Conservation (phyloP, 2,797 vertebrate genomes). For the Pelochelys cantorii region DNA sequence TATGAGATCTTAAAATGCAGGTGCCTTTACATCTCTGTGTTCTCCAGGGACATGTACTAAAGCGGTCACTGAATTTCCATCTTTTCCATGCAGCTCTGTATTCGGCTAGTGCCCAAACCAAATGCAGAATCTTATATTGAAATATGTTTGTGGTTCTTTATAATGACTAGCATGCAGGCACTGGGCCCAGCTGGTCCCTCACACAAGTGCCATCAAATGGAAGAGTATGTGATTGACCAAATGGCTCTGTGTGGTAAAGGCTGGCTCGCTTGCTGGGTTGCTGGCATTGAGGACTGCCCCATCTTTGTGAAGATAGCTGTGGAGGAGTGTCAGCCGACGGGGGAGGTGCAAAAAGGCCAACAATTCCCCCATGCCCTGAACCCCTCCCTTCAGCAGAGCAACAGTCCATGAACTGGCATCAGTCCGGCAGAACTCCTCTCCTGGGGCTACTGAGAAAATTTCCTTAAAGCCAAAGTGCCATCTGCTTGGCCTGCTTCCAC, state of each 20-base stretch:
- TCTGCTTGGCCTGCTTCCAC: neutral
- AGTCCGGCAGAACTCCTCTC: neutral
- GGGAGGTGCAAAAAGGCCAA: neutral
- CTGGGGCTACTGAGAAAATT: neutral
- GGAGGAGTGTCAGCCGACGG: neutral
- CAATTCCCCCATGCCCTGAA: accelerated
- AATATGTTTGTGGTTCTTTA: neutral
- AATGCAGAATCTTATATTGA: neutral
- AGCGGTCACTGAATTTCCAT: neutral
- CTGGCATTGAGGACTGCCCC: neutral
- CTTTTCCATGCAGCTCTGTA: neutral
- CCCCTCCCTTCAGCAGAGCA: neutral
- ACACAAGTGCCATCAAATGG: neutral
- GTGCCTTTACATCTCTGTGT: neutral
- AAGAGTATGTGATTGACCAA: neutral
- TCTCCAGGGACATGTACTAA: neutral
- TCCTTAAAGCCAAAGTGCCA: accelerated
- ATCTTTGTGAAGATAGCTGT: neutral
- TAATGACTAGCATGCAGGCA: neutral
- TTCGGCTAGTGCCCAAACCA: neutral
- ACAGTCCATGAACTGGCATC: neutral
- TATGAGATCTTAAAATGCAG: neutral
- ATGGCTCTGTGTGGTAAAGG: neutral
- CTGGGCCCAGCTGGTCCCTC: neutral
- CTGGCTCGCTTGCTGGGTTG: neutral